Conservation (phyloP, 2,888 invertebrate species). For the Parnassius apollo region DNA sequence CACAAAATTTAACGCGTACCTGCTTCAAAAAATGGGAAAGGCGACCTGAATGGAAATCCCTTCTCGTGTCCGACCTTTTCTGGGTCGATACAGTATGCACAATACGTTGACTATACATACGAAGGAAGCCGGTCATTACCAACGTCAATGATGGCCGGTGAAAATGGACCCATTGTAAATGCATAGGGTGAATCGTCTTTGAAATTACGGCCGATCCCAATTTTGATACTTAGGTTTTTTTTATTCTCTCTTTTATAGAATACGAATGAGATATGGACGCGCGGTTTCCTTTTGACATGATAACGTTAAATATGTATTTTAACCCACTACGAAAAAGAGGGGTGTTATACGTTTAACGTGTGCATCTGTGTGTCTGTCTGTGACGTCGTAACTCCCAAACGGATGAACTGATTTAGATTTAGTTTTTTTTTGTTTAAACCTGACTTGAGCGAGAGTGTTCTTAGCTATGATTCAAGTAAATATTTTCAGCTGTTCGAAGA, state of each 20-base stretch:
- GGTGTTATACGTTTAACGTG: too few relatives aligned
- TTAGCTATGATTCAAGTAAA: too few relatives aligned
- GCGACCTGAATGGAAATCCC: conserved; percentile 66
- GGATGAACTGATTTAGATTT: too few relatives aligned
- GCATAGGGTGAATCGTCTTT: conserved; percentile 47
- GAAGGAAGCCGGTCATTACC: conserved; percentile 65
- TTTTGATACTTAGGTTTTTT: conserved; percentile 24
- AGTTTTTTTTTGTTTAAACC: too few relatives aligned
- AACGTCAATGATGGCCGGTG: conserved; percentile 44
- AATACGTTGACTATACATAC: conserved; percentile 55
- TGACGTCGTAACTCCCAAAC: too few relatives aligned
- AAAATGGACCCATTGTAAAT: conserved; percentile 50
- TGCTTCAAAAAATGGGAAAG: conserved; percentile 44
- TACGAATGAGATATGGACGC: conserved; percentile 28
- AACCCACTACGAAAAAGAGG: too few relatives aligned
- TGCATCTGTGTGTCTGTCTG: too few relatives aligned
- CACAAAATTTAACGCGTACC: conserved; percentile 74
- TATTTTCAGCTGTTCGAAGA: too few relatives aligned
- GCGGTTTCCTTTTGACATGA: conserved; percentile 10
- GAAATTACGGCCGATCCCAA: conserved; percentile 51
- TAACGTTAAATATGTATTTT: conserved; percentile 12
- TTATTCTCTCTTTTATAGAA: conserved; percentile 20
- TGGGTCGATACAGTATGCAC: conserved; percentile 45
- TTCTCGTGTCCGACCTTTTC: conserved; percentile 63
- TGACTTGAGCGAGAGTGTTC: too few relatives aligned